phyloP scores from a whole-genome alignment of 2,113 vertebrate genomes.

The Cyprichromis sp. region DNA sequence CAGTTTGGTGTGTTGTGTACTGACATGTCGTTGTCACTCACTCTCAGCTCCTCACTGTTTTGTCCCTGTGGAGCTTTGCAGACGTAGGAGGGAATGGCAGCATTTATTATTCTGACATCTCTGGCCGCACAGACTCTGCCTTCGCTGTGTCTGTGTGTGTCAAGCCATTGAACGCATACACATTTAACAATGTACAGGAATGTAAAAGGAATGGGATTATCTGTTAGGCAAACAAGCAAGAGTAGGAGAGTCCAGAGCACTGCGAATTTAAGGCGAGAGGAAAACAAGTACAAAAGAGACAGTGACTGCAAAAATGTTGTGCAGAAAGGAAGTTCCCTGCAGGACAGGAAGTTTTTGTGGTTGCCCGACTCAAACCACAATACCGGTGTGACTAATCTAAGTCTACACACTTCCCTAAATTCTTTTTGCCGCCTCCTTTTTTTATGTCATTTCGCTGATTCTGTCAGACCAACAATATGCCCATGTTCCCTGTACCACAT shows the following conservation, averaged over 20 bases:
- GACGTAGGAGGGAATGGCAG: slow-evolving; percentile 35
- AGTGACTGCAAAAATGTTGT: background rate
- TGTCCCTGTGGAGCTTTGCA: slow-evolving; percentile 21
- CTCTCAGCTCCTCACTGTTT: background rate
- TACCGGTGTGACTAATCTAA: slow-evolving; percentile 25
- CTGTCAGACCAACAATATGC: background rate
- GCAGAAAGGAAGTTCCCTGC: slow-evolving; percentile 49
- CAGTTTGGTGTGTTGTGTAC: background rate
- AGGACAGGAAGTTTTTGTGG: slow-evolving; percentile 58
- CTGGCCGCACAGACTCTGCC: background rate
- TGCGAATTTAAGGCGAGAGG: background rate
- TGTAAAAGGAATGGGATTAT: background rate
- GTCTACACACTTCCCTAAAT: slow-evolving; percentile 48
- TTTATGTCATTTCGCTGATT: background rate
- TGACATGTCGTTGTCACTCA: slow-evolving; percentile 10
- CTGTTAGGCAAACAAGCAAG: background rate
- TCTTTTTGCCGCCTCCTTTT: background rate
- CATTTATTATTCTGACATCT: slow-evolving; percentile 27
- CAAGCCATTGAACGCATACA: background rate
- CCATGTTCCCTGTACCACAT: background rate
- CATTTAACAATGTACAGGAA: background rate
- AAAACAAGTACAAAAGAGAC: background rate
- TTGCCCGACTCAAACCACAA: slow-evolving; percentile 28
- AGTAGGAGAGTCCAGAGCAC: background rate
- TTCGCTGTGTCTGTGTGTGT: slow-evolving; percentile 6